Conservation (phyloP, 2,797 vertebrate genomes). For the Pteropus rufus region DNA sequence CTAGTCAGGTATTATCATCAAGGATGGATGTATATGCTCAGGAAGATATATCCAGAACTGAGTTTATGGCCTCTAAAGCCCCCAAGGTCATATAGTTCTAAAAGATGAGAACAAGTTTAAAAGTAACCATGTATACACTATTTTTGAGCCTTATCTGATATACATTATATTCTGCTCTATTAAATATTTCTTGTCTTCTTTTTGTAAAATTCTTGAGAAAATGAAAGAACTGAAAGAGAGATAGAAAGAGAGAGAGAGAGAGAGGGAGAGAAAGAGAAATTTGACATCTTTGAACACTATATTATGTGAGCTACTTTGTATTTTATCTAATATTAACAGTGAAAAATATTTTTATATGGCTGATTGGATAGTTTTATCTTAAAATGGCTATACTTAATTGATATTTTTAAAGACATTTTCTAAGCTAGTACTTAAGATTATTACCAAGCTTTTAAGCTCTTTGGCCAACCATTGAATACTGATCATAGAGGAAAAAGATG, state of each 20-base stretch:
- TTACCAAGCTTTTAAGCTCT: neutral
- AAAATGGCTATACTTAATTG: neutral
- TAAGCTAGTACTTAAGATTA: neutral
- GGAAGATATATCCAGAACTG: neutral
- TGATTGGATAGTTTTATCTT: neutral
- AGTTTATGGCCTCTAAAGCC: rapidly evolving
- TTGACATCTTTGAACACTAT: neutral
- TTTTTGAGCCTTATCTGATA: neutral
- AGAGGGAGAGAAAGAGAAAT: neutral
- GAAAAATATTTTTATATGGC: neutral
- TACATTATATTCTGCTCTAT: neutral
- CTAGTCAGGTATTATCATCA: neutral
- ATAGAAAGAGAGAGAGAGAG: neutral
- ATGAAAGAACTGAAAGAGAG: neutral
- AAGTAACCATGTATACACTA: neutral
- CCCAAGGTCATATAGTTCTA: neutral
- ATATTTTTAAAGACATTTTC: neutral
- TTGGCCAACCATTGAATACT: neutral
- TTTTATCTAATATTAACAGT: neutral
- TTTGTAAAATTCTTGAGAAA: neutral
- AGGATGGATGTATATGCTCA: neutral
- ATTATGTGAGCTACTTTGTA: neutral
- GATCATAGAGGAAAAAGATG: neutral
- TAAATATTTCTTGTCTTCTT: neutral
- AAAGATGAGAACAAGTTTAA: neutral